These are phyloP conservation scores for Nannoperca obscura DNA, from an alignment of 2,797 vertebrate species.

Conservation along the genomic window DNA sequence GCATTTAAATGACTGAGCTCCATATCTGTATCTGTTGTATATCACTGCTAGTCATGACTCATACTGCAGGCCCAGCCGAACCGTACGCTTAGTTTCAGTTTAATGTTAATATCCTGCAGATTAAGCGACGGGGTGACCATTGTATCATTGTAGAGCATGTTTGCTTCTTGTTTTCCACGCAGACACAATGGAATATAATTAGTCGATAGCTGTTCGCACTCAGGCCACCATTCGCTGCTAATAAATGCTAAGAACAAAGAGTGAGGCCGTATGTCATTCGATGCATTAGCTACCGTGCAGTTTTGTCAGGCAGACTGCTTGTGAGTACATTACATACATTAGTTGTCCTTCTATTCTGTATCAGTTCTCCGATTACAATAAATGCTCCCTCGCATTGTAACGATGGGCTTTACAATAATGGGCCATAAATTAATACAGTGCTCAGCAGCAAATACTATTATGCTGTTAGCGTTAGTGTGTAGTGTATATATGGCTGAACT, in stretches of 20 bases:
- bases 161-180: constrained; percentile 48
- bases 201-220: constrained; percentile 49
- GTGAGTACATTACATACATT: constrained; percentile 79
- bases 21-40: constrained; percentile 54
- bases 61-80: constrained; percentile 30
- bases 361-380: constrained; percentile 76
- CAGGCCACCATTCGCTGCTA: constrained; percentile 49
- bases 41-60: constrained; percentile 67
- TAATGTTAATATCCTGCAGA: constrained; percentile 59
- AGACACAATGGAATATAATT: constrained; percentile 70
- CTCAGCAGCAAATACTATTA: constrained; percentile 82
- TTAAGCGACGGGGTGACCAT: constrained; percentile 56
- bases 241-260: constrained; percentile 76
- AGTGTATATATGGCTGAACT: constrained; percentile 64
- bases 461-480: constrained; percentile 59
- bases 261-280: constrained; percentile 73
- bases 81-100: constrained; percentile 33
- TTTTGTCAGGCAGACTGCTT: constrained; percentile 67
- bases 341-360: constrained; percentile 73
- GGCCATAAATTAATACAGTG: constrained; percentile 85
- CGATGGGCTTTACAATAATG: constrained; percentile 82
- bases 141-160: constrained; percentile 40
- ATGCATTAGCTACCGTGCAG: constrained; percentile 65
- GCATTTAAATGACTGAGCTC: constrained; percentile 62
- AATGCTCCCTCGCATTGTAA: constrained; percentile 72